Base-by-base conservation (phyloP, 2,797 vertebrate species). In the Rhabdomys pumilio region DNA sequence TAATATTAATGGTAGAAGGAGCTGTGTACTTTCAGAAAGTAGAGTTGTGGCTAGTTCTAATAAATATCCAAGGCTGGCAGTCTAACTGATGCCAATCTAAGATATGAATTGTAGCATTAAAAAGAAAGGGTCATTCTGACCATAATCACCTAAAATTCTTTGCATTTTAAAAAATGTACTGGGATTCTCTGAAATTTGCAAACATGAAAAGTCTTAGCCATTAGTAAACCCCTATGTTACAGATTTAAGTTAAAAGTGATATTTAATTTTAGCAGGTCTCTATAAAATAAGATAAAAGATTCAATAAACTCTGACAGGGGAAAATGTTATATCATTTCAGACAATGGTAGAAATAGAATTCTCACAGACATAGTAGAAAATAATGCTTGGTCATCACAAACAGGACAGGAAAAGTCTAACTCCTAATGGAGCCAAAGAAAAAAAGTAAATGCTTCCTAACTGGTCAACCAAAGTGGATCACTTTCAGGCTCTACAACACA, bases 221-320 rank as follows among this genome's bases (percentile, higher is more conserved):
- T 41, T 76, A 79, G 44, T 76, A 94, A 89, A 61, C 20, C 8
- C 89, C 24, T 90, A 31, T 92, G 24, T 63, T 72, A 88, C 67
- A 86, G 0, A 93, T 95, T 97, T 96, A 82, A 67, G 96, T 95
- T 97, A 91, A 93, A 97, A 95, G 79, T 76, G 82, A 67, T 19
- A 12, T 65, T 90, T 96, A 95, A 86, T 90, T 95, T 96, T 95
- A 92, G 44, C 67, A 86, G 31, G 44, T 90, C 47, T 96, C 50
- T 80, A 47, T 72, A 24, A 94, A 73, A 79, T 50, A 93, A 93
- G 22, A 47, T 76, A 95, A 96, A 90, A 91, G 55, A 91, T 29
- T 86, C 47, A 83, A 50, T 80, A 79, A 96, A 14, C 55, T 72
- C 92, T 92, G 50, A 88, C 44, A 87, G 38, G 41, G 34, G 69